These are phyloP conservation scores for Onchidella celtica DNA, from an alignment of 2,888 invertebrate species.

Conservation along the genomic window DNA sequence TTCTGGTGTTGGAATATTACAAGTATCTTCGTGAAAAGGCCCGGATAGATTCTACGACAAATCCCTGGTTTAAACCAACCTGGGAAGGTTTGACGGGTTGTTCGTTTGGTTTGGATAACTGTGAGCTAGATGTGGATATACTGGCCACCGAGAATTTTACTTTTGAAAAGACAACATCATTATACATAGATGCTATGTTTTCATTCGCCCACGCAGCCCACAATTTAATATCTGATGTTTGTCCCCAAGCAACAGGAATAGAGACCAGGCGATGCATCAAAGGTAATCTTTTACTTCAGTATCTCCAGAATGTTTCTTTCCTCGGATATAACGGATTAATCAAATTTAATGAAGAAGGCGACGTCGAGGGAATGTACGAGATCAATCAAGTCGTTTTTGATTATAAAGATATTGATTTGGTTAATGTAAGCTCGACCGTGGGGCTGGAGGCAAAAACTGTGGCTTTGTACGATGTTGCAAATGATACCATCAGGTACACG, in stretches of 20 bases:
- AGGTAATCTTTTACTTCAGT: constrained; percentile 31
- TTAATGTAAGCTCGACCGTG: background rate
- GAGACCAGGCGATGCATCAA: constrained; percentile 41
- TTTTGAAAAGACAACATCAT: background rate
- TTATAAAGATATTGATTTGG: background rate
- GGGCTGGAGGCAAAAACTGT: background rate
- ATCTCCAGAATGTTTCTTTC: constrained; percentile 45
- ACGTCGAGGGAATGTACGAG: too few relatives aligned
- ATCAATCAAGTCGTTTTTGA: too few relatives aligned
- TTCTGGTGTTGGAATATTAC: constrained; percentile 58
- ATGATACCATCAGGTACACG: background rate
- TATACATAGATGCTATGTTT: constrained; percentile 33
- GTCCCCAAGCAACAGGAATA: constrained; percentile 9
- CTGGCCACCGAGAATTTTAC: background rate
- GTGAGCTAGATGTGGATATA: background rate
- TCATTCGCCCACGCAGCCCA: constrained; percentile 43
- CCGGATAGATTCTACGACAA: constrained; percentile 51
- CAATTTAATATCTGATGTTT: constrained; percentile 9
- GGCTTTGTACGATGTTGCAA: background rate
- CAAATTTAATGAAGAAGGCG: too few relatives aligned
- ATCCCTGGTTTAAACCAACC: constrained; percentile 70
- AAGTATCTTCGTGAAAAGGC: constrained; percentile 60
- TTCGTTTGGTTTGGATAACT: constrained; percentile 50
- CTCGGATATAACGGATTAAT: too few relatives aligned
- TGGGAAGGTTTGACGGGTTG: constrained; percentile 67